phyloP scores from a whole-genome alignment of 2,888 invertebrate genomes.

The Eurytoma adleriae region DNA sequence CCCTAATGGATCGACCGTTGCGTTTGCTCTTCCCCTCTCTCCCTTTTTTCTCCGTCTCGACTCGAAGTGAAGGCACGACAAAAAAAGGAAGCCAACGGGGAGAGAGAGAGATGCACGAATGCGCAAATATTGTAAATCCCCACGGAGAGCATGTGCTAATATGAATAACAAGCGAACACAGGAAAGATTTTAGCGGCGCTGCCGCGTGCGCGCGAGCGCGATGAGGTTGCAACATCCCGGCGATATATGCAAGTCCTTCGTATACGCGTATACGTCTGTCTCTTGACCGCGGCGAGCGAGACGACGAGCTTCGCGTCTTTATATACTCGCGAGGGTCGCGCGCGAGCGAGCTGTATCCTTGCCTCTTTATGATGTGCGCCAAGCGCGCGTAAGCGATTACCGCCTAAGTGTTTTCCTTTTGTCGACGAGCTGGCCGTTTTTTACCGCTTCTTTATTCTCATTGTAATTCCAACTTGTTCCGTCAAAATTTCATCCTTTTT shows the following conservation, averaged over 20 bases:
- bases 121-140: constrained; percentile 64
- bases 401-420: too few relatives aligned
- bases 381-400: constrained; percentile 8
- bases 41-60: constrained; percentile 5
- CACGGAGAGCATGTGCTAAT: constrained; percentile 69
- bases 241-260: not conserved
- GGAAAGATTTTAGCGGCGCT: constrained; percentile 70
- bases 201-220: constrained; percentile 22
- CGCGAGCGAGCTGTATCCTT: not conserved
- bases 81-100: constrained; percentile 5
- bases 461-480: too few relatives aligned
- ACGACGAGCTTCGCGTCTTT: constrained; percentile 14
- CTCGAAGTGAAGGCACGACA: not conserved
- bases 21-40: not conserved
- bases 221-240: constrained; percentile 29
- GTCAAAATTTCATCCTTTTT: too few relatives aligned
- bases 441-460: too few relatives aligned
- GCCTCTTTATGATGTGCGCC: not conserved
- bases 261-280: not conserved
- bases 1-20: constrained; percentile 26
- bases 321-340: constrained; percentile 3
- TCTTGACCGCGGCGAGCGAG: not conserved
- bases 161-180: constrained; percentile 73
- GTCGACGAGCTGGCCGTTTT: too few relatives aligned
- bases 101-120: not conserved